Conservation (phyloP, 37 sponge, comb jelly and placozoan species). For the Ephydatia muelleri region DNA sequence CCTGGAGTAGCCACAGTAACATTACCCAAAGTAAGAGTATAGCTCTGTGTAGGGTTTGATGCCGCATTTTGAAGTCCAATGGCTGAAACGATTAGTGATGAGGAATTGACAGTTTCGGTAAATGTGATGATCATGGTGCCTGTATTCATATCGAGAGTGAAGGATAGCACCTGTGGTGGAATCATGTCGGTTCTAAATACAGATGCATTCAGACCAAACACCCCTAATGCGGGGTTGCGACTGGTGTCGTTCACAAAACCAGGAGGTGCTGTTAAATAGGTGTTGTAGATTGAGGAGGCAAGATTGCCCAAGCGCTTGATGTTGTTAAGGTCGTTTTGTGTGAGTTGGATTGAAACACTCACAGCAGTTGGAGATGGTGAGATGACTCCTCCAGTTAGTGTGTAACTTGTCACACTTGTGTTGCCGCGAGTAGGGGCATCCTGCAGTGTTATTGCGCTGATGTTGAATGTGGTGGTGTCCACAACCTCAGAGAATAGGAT, state of each 20-base stretch:
- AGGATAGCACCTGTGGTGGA: slow-evolving; percentile 50
- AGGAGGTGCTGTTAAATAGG: slow-evolving; percentile 50
- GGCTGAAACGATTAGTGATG: slow-evolving; percentile 59
- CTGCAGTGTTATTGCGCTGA: slow-evolving; percentile 78
- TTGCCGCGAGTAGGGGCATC: slow-evolving; percentile 20
- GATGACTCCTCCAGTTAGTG: slow-evolving; percentile 70
- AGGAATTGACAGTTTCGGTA: slow-evolving; percentile 82
- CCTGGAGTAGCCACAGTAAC: slow-evolving; percentile 64
- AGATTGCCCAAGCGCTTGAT: slow-evolving; percentile 71
- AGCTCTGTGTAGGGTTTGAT: slow-evolving; percentile 9
- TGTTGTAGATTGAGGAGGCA: slow-evolving; percentile 55
- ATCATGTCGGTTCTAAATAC: slow-evolving; percentile 60
- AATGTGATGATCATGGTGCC: slow-evolving; percentile 70
- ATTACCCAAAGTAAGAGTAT: slow-evolving; percentile 59
- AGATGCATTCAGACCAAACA: slow-evolving; percentile 56
- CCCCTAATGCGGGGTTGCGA: slow-evolving; percentile 46
- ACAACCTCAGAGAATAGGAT: slow-evolving; percentile 78
- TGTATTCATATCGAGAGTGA: slow-evolving; percentile 62
- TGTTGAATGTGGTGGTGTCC: slow-evolving; percentile 56
- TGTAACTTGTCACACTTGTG: slow-evolving; percentile 38
- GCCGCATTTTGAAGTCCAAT: slow-evolving; percentile 47
- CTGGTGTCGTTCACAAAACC: slow-evolving; percentile 72
- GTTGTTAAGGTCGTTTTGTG: slow-evolving; percentile 65
- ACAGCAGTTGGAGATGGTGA: slow-evolving; percentile 27
- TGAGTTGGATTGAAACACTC: slow-evolving; percentile 35